phyloP scores from a whole-genome alignment of 2,888 invertebrate genomes.

The Platerodrilus igneus region DNA sequence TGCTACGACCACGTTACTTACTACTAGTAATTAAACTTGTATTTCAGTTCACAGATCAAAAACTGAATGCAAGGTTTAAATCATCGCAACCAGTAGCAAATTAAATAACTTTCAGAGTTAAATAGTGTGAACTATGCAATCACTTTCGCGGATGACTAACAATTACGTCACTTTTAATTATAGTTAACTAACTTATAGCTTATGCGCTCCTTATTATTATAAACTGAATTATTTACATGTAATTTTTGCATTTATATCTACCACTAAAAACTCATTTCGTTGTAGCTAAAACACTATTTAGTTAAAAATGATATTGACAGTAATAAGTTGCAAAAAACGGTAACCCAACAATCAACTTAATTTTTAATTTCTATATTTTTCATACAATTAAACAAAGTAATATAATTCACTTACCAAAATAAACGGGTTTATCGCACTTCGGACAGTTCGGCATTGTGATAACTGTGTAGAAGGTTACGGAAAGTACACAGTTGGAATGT shows the following conservation, averaged over 20 bases:
- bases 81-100: conserved; percentile 2
- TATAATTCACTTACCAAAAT: conserved; percentile 51
- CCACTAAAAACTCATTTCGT: no score
- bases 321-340: neutral
- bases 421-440: conserved; percentile 58
- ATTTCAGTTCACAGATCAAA: no score
- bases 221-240: no score
- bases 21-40: no score
- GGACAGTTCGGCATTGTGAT: conserved; percentile 55
- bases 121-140: conserved; percentile 2
- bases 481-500: conserved; percentile 14
- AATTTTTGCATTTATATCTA: no score
- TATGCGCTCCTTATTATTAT: neutral
- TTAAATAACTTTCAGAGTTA: neutral
- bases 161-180: conserved; percentile 15
- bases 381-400: conserved; percentile 56
- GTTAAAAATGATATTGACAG: neutral
- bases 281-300: neutral
- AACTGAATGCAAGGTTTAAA: no score
- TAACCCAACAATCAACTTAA: neutral
- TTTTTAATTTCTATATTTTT: neutral
- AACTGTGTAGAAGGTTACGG: conserved; percentile 5
- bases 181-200: neutral
- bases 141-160: conserved; percentile 16
- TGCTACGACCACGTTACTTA: no score